Percentiles rank a stretch among this genome's conserved stretches.
These are phyloP conservation scores for Diadegma fenestrale DNA, from an alignment of 2,888 invertebrate genomes.

Conservation along the genomic window DNA sequence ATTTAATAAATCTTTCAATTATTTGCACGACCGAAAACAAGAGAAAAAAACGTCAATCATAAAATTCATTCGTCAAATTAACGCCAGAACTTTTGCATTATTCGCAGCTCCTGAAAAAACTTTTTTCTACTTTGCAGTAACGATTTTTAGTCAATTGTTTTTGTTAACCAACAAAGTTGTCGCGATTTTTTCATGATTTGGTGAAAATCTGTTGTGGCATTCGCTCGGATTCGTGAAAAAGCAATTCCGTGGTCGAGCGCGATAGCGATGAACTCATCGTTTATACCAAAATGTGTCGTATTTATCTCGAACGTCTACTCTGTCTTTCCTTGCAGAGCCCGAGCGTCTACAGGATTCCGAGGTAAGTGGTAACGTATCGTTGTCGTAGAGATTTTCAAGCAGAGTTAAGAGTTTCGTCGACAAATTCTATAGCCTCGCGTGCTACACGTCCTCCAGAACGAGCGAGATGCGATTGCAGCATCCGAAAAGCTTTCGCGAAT, in stretches of 20 bases:
- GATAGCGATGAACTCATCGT: not conserved
- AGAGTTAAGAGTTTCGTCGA: slow-evolving; percentile 48
- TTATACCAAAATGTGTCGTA: slow-evolving; percentile 21
- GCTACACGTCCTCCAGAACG: slow-evolving; percentile 1
- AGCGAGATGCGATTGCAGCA: slow-evolving; percentile 24
- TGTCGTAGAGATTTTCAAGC: slow-evolving; percentile 33
- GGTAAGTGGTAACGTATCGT: slow-evolving; percentile 76
- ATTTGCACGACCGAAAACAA: not conserved
- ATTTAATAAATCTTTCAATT: not conserved
- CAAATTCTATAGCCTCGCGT: slow-evolving; percentile 35
- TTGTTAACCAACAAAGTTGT: not conserved
- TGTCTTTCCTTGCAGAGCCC: slow-evolving; percentile 69
- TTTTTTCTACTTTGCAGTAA: not conserved
- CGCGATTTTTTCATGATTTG: not conserved
- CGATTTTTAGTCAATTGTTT: no score
- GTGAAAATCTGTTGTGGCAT: not conserved
- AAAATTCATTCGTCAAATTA: no score
- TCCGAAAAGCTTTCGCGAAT: slow-evolving; percentile 42
- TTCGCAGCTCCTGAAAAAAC: not conserved
- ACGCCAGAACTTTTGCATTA: no score
- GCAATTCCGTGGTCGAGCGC: not conserved
- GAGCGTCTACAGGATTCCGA: slow-evolving; percentile 76
- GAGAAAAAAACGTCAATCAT: not conserved
- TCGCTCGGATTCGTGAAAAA: not conserved
- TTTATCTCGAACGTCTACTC: slow-evolving; percentile 59